A percentile compares a stretch with the other conserved stretches of the same genome.
Evolutionary conservation across 1,140 invertebrate species (phyloP).

Genomic region (Ladona fulva): DNA sequence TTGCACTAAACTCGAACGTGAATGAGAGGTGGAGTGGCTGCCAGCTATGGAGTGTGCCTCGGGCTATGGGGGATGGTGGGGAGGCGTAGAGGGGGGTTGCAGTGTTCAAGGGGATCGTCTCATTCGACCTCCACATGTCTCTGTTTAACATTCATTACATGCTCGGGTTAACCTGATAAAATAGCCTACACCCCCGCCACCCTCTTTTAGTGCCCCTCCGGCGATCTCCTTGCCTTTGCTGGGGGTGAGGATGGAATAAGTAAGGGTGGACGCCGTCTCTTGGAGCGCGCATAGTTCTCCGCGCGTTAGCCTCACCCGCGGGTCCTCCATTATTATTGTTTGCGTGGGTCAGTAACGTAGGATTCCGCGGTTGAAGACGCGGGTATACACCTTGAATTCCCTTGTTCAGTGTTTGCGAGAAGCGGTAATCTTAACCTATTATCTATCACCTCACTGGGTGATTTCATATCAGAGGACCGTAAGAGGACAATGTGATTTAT

Average conservation of each 20-base stretch:
- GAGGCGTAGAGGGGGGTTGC: background rate
- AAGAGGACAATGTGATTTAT: no score
- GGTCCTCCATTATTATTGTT: background rate
- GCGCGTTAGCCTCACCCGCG: background rate
- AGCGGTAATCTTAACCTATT: no score
- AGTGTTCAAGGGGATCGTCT: constrained; percentile 12
- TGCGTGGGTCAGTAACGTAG: no score
- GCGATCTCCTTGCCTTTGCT: no score
- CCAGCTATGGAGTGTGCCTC: background rate
- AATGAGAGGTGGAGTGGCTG: background rate
- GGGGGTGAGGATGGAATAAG: no score
- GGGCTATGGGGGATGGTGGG: background rate
- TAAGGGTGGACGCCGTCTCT: no score
- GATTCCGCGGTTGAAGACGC: no score
- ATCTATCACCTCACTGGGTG: no score
- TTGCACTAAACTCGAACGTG: constrained; percentile 1
- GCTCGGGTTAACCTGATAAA: constrained; percentile 21
- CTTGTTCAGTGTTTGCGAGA: no score
- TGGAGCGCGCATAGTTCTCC: background rate
- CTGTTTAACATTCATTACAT: constrained; percentile 23
- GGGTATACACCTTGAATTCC: no score
- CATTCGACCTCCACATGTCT: constrained; percentile 15
- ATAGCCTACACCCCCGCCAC: background rate
- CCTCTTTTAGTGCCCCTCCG: background rate
- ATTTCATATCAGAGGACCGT: no score